A percentile compares a stretch with the other conserved stretches of the same genome.
Conservation (phyloP, 2,888 invertebrate genomes). For the Carterocephalus palaemon region DNA sequence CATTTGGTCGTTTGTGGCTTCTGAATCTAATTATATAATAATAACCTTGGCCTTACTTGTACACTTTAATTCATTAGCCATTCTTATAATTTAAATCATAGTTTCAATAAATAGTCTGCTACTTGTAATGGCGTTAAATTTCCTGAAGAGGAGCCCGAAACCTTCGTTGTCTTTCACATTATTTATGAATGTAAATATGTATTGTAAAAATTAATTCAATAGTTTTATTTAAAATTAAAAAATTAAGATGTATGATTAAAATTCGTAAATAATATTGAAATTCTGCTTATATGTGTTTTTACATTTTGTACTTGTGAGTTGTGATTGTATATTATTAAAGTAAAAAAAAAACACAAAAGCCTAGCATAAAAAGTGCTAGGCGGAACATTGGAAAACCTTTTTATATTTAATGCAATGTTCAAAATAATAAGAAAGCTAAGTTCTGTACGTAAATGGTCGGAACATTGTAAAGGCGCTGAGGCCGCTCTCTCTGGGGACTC, state of each 20-base stretch:
- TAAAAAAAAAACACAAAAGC: too few species aligned
- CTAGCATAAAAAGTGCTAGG: too few species aligned
- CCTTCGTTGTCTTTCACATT: too few species aligned
- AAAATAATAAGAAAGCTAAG: slow-evolving; percentile 63
- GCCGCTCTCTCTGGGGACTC: slow-evolving; percentile 61
- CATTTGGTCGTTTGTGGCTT: slow-evolving; percentile 34
- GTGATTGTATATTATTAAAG: too few species aligned
- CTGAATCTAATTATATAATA: slow-evolving; percentile 28
- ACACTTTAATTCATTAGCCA: background rate
- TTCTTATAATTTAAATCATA: too few species aligned
- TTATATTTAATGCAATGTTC: slow-evolving; percentile 47
- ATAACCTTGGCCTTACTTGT: slow-evolving; percentile 18
- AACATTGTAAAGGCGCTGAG: slow-evolving; percentile 58
- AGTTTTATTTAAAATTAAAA: background rate
- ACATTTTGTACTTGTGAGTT: too few species aligned
- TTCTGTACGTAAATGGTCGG: slow-evolving; percentile 50
- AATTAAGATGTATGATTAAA: background rate
- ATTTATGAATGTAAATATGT: background rate
- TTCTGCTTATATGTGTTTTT: background rate
- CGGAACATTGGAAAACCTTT: slow-evolving; percentile 19
- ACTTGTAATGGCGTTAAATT: too few species aligned
- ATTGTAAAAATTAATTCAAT: background rate
- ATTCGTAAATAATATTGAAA: background rate
- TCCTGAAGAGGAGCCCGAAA: too few species aligned
- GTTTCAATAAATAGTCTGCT: too few species aligned